Conservation (phyloP, 2,113 vertebrate species). For the Micromys minutus region DNA sequence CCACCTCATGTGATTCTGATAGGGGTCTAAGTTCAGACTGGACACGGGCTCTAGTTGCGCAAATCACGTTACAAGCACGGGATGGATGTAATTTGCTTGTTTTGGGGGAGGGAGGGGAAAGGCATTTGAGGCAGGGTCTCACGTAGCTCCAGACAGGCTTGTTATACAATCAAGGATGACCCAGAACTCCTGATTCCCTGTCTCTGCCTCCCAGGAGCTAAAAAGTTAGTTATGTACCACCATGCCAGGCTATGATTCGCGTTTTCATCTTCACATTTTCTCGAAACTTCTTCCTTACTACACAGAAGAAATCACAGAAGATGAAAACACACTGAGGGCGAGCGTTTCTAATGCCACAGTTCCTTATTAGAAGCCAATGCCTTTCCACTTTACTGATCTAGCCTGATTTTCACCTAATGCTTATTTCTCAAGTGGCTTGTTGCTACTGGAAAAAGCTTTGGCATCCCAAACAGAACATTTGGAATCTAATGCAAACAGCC, state of each 20-base stretch:
- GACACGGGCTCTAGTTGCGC: background rate
- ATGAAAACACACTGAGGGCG: slow-evolving; percentile 5
- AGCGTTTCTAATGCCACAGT: background rate
- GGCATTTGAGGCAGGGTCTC: background rate
- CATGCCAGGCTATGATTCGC: background rate
- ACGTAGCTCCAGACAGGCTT: background rate
- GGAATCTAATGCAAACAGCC: background rate
- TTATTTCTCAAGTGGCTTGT: slow-evolving; percentile 52
- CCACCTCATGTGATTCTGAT: slow-evolving; percentile 2
- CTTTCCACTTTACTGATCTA: slow-evolving; percentile 29
- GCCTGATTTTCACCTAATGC: slow-evolving; percentile 23
- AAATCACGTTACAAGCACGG: background rate
- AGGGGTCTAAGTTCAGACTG: background rate
- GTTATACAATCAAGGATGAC: background rate
- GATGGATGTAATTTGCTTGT: background rate
- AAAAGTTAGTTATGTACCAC: background rate
- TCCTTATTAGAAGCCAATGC: background rate
- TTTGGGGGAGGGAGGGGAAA: background rate
- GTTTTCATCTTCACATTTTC: background rate
- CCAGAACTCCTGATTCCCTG: background rate
- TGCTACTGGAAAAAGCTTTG: slow-evolving; percentile 41
- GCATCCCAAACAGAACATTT: slow-evolving; percentile 18
- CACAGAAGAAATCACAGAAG: slow-evolving; percentile 3
- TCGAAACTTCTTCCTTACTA: background rate
- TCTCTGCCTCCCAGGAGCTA: background rate